A percentile compares a stretch with the other conserved stretches of the same genome.
phyloP scores from a whole-genome alignment of 2,797 vertebrate species.

The Gymnopithys bicolor region DNA sequence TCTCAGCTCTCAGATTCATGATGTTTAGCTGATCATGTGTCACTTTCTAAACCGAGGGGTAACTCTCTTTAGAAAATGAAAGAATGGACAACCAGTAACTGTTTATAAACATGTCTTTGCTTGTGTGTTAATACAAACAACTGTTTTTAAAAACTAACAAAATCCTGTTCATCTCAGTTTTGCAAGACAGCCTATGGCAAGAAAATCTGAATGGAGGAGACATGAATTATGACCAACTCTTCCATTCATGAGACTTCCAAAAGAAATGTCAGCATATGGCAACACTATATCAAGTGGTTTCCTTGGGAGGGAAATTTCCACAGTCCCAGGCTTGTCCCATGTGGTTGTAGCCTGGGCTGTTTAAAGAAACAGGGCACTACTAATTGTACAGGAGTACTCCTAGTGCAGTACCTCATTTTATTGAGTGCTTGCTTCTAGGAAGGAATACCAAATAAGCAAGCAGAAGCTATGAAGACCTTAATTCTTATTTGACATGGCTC shows the following conservation, averaged over 20 bases:
- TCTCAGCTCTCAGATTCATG: background rate
- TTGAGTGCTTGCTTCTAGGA: rapidly evolving
- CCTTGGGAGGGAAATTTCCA: background rate
- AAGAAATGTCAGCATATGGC: background rate
- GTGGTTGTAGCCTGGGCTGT: background rate
- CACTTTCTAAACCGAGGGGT: background rate
- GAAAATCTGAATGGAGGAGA: background rate
- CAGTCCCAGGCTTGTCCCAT: background rate
- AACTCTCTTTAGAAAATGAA: background rate
- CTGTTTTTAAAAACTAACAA: background rate
- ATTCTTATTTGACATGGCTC: background rate
- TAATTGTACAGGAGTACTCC: background rate
- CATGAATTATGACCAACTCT: background rate
- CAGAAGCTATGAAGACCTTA: background rate
- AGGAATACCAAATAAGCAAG: background rate
- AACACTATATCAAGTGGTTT: background rate
- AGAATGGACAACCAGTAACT: background rate
- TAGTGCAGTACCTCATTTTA: background rate
- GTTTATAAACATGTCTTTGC: background rate
- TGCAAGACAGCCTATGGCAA: background rate
- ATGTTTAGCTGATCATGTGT: background rate
- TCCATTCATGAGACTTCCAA: background rate
- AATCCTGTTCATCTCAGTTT: background rate
- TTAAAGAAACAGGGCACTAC: background rate
- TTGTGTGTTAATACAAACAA: background rate